phyloP scores from a whole-genome alignment of 2,888 invertebrate species.

The Drosophila barbarae region DNA sequence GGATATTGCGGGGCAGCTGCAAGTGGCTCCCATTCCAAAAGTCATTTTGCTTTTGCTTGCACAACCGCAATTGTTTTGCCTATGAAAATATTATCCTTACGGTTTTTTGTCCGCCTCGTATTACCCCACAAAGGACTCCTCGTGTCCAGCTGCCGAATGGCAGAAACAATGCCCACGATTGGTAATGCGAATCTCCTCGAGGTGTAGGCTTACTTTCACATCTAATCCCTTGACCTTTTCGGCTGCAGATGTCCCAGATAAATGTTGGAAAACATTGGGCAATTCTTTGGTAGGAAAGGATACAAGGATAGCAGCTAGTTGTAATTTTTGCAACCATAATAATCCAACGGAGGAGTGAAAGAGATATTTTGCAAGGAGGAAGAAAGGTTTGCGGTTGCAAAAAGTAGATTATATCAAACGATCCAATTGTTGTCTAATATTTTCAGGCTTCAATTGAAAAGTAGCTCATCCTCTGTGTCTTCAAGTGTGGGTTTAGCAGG shows the following conservation, averaged over 20 bases:
- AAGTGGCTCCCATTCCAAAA: constrained; percentile 47
- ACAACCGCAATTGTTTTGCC: constrained; percentile 41
- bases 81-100: constrained; percentile 30
- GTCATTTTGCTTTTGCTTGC: constrained; percentile 41
- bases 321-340: constrained; percentile 11
- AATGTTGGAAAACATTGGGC: constrained; percentile 43
- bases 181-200: constrained; percentile 31
- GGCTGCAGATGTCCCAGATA: constrained; percentile 50
- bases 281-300: constrained; percentile 5
- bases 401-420: constrained; percentile 32
- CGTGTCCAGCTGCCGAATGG: constrained; percentile 31
- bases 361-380: constrained; percentile 12
- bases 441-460: constrained; percentile 19
- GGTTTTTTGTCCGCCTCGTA: constrained; percentile 20
- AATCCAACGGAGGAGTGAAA: constrained; percentile 26
- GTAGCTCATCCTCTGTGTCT: constrained; percentile 21
- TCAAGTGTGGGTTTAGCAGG: constrained; percentile 11
- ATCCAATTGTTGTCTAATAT: constrained; percentile 42
- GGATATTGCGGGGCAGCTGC: constrained; percentile 46
- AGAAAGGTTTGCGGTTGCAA: constrained; percentile 24
- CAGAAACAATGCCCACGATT: constrained; percentile 7
- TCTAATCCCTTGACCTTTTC: constrained; percentile 63
- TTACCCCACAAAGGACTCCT: constrained; percentile 15
- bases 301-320: constrained; percentile 9
- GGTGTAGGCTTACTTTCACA: constrained; percentile 43